Percentiles rank a stretch among this genome's conserved stretches.
These are phyloP conservation scores for Brachionus paranguensis DNA, from an alignment of 1,140 invertebrate genomes.

Conservation along the genomic window DNA sequence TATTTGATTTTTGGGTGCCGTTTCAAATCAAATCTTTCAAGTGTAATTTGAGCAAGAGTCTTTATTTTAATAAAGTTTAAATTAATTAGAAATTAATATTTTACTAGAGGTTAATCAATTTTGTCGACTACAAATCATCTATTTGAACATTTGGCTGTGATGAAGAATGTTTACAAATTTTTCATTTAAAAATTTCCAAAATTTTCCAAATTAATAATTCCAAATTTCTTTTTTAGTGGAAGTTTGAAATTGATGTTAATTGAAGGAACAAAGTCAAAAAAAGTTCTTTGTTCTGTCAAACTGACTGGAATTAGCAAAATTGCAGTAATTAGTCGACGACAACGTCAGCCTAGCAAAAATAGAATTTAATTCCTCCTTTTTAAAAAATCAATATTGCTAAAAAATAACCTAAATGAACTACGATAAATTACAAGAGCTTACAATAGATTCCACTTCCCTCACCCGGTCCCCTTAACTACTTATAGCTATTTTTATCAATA, in stretches of 20 bases:
- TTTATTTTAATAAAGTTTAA: background rate
- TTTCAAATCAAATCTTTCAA: background rate
- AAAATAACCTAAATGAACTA: background rate
- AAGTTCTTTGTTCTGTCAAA: constrained; percentile 20
- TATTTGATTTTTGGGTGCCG: background rate
- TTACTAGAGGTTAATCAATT: background rate
- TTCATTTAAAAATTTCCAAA: too few relatives aligned
- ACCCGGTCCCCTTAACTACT: background rate
- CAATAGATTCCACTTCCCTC: background rate
- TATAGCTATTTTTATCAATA: constrained; percentile 16
- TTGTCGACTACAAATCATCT: background rate
- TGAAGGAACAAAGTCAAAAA: background rate
- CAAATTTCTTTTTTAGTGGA: background rate
- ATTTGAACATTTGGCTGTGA: background rate
- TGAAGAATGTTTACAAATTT: background rate
- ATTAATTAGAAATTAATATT: background rate
- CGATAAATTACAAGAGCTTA: background rate
- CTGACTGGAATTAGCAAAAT: constrained; percentile 3
- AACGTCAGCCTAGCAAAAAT: background rate
- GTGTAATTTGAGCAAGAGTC: background rate
- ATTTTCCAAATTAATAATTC: too few relatives aligned
- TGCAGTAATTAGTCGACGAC: constrained; percentile 16
- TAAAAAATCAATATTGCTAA: constrained; percentile 7
- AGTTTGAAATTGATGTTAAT: background rate
- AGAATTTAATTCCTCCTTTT: background rate